Conservation (phyloP, 2,797 vertebrate genomes). For the Pipistrellus kuhlii region DNA sequence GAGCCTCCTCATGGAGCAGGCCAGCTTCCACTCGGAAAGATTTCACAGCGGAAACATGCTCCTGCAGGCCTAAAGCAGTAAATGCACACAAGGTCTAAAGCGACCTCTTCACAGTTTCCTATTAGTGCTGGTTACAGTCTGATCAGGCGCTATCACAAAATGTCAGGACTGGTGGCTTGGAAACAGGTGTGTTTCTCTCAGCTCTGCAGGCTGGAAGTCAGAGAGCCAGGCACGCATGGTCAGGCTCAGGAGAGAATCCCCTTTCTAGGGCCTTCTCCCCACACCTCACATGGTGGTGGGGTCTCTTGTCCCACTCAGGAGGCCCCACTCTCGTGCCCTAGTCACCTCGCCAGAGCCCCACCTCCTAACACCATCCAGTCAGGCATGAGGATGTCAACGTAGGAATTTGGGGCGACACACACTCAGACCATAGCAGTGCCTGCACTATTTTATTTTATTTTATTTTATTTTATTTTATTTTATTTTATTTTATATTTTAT, state of each 20-base stretch:
- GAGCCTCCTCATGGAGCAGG: not conserved
- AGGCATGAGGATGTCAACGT: not conserved
- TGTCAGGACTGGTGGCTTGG: not conserved
- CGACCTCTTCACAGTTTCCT: too few relatives aligned
- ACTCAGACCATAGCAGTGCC: not conserved
- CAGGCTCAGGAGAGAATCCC: not conserved
- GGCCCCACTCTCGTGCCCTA: not conserved
- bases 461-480: too few relatives aligned
- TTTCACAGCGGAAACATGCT: rapidly evolving
- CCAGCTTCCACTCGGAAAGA: not conserved
- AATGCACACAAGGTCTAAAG: not conserved
- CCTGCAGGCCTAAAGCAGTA: not conserved
- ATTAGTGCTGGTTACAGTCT: not conserved
- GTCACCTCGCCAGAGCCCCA: too few relatives aligned
- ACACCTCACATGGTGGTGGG: not conserved
- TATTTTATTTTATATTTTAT: too few relatives aligned
- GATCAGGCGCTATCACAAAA: not conserved
- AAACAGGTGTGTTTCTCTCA: not conserved
- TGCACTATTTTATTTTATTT: not conserved
- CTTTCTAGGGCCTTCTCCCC: not conserved
- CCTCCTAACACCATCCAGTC: not conserved
- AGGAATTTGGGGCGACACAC: rapidly evolving
- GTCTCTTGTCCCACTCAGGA: not conserved
- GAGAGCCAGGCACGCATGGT: rapidly evolving
- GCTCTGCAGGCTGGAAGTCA: not conserved